A percentile compares a stretch with the other conserved stretches of the same genome.
These are phyloP conservation scores for Naja naja DNA, from an alignment of 2,113 vertebrate genomes.

Conservation along the genomic window DNA sequence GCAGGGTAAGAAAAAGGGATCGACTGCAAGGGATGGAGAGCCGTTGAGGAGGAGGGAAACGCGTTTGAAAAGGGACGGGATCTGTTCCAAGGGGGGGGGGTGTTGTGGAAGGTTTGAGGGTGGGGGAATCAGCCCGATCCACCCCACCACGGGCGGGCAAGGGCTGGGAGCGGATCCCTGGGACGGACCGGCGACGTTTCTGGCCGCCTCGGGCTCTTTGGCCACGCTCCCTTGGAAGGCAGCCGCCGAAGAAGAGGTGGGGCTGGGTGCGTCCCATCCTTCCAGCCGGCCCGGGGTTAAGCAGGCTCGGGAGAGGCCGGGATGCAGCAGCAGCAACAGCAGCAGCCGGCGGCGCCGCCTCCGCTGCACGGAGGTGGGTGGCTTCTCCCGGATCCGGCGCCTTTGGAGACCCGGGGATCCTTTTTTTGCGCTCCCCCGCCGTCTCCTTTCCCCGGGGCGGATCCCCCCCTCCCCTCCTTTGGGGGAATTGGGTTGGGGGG, in stretches of 20 bases:
- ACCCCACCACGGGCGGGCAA: no score
- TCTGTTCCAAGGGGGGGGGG: not conserved
- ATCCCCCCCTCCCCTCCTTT: not conserved
- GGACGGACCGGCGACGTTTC: not conserved
- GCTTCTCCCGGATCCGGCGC: not conserved
- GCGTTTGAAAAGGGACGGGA: no score
- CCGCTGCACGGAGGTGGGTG: not conserved
- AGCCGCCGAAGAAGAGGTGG: not conserved
- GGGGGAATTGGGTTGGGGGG: not conserved
- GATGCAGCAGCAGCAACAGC: not conserved
- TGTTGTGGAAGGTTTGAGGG: no score
- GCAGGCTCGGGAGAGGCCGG: not conserved
- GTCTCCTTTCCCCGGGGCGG: not conserved
- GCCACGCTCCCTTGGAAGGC: not conserved
- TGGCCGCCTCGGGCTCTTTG: not conserved
- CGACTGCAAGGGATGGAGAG: no score
- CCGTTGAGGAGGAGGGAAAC: no score
- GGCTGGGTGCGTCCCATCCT: not conserved
- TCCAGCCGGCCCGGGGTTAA: not conserved
- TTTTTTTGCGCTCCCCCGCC: no score
- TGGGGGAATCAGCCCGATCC: not conserved
- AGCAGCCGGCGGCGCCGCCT: no score
- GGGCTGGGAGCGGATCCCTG: not conserved
- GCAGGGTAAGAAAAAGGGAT: no score
- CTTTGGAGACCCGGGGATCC: no score